Percentiles rank a stretch among this genome's conserved stretches.
Evolutionary conservation across 2,113 vertebrate species (phyloP).

Genomic region (Scatophagus argus): DNA sequence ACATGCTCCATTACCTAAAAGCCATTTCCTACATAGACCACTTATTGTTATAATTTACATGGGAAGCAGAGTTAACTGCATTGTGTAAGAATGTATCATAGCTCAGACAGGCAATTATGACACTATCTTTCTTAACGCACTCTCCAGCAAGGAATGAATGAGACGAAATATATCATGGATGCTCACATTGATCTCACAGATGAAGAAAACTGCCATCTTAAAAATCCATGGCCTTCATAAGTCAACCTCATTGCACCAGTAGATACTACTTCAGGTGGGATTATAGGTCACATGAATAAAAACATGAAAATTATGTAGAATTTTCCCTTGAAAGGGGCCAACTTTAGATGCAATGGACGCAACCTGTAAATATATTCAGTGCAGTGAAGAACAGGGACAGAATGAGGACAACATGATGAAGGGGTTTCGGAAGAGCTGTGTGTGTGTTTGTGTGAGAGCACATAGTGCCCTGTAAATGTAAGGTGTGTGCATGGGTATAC

Average conservation of each 20-base stretch:
- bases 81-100: neutral
- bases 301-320: slow-evolving; percentile 69
- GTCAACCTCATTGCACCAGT: slow-evolving; percentile 30
- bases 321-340: slow-evolving; percentile 24
- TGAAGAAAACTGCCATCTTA: neutral
- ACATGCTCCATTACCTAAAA: neutral
- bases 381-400: slow-evolving; percentile 46
- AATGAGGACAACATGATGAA: slow-evolving; percentile 53
- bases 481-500: neutral
- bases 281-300: slow-evolving; percentile 71
- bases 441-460: neutral
- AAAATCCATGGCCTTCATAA: slow-evolving; percentile 47
- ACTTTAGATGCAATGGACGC: slow-evolving; percentile 37
- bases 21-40: neutral
- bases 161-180: neutral
- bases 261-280: slow-evolving; percentile 7
- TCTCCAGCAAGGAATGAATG: neutral
- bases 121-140: neutral
- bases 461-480: neutral
- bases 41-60: neutral
- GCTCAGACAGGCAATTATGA: neutral
- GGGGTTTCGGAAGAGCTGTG: neutral
- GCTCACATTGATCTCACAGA: neutral
- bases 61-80: neutral
- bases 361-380: slow-evolving; percentile 45